These are phyloP conservation scores for Trichonephila clavipes DNA, from an alignment of 1,140 invertebrate genomes.

Conservation along the genomic window DNA sequence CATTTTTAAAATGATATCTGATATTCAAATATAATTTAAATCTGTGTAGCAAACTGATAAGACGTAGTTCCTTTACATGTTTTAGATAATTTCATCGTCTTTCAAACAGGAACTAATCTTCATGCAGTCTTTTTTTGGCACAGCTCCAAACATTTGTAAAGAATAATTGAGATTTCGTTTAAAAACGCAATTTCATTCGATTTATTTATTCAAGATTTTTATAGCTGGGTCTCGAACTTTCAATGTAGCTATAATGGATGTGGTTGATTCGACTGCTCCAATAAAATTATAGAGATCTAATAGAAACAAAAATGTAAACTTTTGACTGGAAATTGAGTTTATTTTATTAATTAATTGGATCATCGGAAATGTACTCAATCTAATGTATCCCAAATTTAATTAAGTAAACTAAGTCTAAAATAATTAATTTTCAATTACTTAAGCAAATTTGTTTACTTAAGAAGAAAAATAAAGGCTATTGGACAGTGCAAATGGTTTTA, in stretches of 20 bases:
- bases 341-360: constrained; percentile 24
- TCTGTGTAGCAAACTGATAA: no score
- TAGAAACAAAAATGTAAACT: background rate
- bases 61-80: no score
- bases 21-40: no score
- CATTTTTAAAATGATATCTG: no score
- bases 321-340: background rate
- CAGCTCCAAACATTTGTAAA: background rate
- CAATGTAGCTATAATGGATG: background rate
- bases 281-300: background rate
- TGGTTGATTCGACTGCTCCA: background rate
- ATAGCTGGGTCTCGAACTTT: background rate
- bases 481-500: no score
- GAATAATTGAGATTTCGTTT: background rate
- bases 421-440: background rate
- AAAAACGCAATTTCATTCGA: background rate
- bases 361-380: background rate
- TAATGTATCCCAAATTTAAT: background rate
- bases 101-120: background rate
- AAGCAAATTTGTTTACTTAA: background rate
- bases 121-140: background rate
- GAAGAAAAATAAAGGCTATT: background rate
- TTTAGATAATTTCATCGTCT: background rate
- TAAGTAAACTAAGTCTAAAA: background rate
- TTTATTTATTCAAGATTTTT: constrained; percentile 10